Conservation (phyloP, 92 coral and sea anemone genomes). For the Virgularia gustaviana region DNA sequence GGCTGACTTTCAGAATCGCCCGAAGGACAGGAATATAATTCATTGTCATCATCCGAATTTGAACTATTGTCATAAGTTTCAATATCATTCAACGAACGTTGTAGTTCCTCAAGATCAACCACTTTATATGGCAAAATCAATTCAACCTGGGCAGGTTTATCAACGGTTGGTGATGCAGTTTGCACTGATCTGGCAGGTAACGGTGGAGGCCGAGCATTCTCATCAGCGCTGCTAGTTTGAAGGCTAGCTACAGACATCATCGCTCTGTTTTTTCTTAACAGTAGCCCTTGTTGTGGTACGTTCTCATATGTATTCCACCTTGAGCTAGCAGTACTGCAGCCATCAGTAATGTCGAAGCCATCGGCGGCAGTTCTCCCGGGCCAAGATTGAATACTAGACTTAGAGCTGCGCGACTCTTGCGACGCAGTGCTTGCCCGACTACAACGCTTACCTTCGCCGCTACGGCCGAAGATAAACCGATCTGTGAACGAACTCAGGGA, state of each 20-base stretch:
- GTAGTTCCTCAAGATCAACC: conserved; percentile 25
- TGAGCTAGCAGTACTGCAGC: not conserved
- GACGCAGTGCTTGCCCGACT: conserved; percentile 29
- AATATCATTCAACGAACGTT: conserved; percentile 15
- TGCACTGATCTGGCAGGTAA: not conserved
- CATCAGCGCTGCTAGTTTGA: not conserved
- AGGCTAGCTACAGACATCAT: not conserved
- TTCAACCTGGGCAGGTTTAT: conserved; percentile 2
- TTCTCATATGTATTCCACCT: conserved; percentile 6
- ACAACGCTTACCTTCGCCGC: conserved; percentile 22
- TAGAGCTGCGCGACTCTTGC: no score
- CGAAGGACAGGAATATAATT: no score
- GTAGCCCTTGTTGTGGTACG: not conserved
- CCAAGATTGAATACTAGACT: conserved; percentile 20
- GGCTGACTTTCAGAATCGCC: no score
- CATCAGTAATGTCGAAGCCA: conserved; percentile 22
- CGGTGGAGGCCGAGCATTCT: conserved; percentile 14
- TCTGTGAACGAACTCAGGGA: conserved; percentile 23
- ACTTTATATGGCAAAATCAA: conserved; percentile 26
- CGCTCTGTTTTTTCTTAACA: not conserved
- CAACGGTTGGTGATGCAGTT: not conserved
- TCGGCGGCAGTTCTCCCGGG: conserved; percentile 5
- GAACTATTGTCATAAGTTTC: conserved; percentile 12
- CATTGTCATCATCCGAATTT: not conserved
- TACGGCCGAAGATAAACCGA: conserved; percentile 32